These are phyloP conservation scores for Pygmarrhopalites habei DNA, from an alignment of 1,140 invertebrate genomes.

Conservation along the genomic window DNA sequence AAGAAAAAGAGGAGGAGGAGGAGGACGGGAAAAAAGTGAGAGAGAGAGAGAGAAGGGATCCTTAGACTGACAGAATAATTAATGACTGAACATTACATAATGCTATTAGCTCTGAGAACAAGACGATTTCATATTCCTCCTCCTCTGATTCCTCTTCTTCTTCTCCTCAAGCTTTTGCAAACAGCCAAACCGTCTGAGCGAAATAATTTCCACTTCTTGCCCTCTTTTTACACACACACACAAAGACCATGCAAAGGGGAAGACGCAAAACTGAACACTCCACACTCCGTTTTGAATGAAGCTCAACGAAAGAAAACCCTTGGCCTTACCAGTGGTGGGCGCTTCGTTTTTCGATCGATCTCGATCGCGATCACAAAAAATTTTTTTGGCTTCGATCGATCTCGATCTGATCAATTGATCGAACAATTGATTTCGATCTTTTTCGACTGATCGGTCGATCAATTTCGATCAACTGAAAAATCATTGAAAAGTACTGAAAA, in stretches of 20 bases:
- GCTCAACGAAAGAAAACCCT: too few species aligned
- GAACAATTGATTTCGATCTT: too few species aligned
- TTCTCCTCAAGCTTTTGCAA: too few species aligned
- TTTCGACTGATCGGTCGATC: too few species aligned
- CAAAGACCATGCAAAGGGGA: background rate
- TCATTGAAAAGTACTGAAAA: too few species aligned
- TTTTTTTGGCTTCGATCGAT: too few species aligned
- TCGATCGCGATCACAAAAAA: too few species aligned
- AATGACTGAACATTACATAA: conserved; percentile 34
- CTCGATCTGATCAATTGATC: too few species aligned
- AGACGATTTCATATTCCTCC: conserved; percentile 21
- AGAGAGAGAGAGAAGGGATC: background rate
- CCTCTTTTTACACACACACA: background rate
- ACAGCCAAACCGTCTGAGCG: conserved; percentile 1
- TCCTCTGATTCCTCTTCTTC: conserved; percentile 7
- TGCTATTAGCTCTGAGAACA: conserved; percentile 29
- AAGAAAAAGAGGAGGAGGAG: background rate
- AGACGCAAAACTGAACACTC: background rate
- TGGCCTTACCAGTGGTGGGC: too few species aligned
- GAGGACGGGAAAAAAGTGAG: too few species aligned
- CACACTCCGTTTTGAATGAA: background rate
- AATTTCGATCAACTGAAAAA: too few species aligned
- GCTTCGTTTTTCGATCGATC: too few species aligned
- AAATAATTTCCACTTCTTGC: conserved; percentile 6
- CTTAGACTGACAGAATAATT: conserved; percentile 36